phyloP scores from a whole-genome alignment of 2,797 vertebrate species.

The Apogon hyalosoma region DNA sequence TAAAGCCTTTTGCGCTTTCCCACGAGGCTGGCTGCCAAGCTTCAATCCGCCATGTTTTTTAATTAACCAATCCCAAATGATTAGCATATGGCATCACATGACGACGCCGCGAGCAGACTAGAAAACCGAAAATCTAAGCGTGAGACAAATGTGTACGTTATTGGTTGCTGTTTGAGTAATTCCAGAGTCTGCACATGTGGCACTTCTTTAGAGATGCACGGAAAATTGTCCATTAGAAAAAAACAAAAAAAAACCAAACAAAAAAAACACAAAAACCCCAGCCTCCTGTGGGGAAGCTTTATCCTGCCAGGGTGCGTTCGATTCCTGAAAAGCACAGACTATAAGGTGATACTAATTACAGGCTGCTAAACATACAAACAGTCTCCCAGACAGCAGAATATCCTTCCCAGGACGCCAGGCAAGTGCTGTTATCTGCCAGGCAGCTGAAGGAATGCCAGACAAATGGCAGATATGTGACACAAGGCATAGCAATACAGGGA shows the following conservation, averaged over 20 bases:
- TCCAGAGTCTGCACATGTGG: not conserved
- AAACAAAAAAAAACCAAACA: slow-evolving; percentile 7
- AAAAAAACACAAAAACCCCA: too few relatives aligned
- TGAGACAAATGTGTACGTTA: not conserved
- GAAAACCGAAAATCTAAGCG: not conserved
- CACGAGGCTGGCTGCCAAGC: slow-evolving; percentile 7
- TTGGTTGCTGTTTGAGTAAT: not conserved
- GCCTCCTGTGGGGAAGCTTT: slow-evolving; percentile 18
- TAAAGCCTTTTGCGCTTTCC: slow-evolving; percentile 11
- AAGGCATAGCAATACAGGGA: slow-evolving; percentile 60
- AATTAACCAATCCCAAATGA: slow-evolving; percentile 1
- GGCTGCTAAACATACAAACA: slow-evolving; percentile 64
- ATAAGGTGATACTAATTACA: slow-evolving; percentile 67
- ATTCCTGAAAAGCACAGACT: slow-evolving; percentile 52
- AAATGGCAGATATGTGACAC: slow-evolving; percentile 65
- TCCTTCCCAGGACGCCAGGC: slow-evolving; percentile 52
- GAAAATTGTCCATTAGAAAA: slow-evolving; percentile 16
- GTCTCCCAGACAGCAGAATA: slow-evolving; percentile 48
- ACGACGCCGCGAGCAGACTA: not conserved
- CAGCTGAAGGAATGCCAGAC: slow-evolving; percentile 59
- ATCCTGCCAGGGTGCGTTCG: slow-evolving; percentile 42
- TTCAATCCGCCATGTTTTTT: slow-evolving; percentile 9
- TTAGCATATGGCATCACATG: not conserved
- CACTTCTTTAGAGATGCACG: slow-evolving; percentile 10
- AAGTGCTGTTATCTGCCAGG: slow-evolving; percentile 58